Evolutionary conservation across 2,113 vertebrate species (phyloP), one percentile per base, ranked within the genome.

Genomic region (Verasper variegatus): DNA sequence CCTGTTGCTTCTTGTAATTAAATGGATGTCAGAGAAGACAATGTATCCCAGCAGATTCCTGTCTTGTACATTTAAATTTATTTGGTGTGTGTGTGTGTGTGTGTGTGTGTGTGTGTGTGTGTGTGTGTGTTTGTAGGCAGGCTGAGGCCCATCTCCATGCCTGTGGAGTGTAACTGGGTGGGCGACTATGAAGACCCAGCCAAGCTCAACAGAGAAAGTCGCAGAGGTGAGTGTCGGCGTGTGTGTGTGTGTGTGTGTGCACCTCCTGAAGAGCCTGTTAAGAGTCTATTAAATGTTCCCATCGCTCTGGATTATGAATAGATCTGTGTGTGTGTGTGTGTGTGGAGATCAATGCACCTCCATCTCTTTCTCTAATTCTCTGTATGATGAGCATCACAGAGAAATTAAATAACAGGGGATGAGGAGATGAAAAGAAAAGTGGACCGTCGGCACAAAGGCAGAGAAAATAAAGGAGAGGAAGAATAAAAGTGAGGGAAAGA

Each of bases 111-210:
- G 49, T 83, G 52, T 73, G 70, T 83, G 18, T 61, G 8, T 70
- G 62, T 82, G 60, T 84, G 66, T 79, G 18, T 76, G 86, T 79
- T 92, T 95, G 88, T 90, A 98, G 97, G 97, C 88, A 96, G 98
- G 84, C 92, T 98, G 89, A 95, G 98, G 87, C 98, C 98, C 90
- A 98, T 97, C 92, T 99, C 97, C 88, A 98, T 99, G 97, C 97
- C 98, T 77, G 96, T 97, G 90, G 97, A 99, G 94, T 98, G 97
- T 94, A 99, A 96, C 93, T 99, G 98, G 97, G 97, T 96, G 90
- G 98, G 97, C 92, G 97, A 99, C 93, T 97, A 97, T 87, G 97
- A 99, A 95, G 98, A 99, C 90, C 96, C 97, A 74, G 95, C 93
- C 94, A 98, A 97, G 94, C 95, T 97, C 80, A 98, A 97, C 94